phyloP scores from a whole-genome alignment of 1,140 invertebrate species.

The Sminthurides bifidus region DNA sequence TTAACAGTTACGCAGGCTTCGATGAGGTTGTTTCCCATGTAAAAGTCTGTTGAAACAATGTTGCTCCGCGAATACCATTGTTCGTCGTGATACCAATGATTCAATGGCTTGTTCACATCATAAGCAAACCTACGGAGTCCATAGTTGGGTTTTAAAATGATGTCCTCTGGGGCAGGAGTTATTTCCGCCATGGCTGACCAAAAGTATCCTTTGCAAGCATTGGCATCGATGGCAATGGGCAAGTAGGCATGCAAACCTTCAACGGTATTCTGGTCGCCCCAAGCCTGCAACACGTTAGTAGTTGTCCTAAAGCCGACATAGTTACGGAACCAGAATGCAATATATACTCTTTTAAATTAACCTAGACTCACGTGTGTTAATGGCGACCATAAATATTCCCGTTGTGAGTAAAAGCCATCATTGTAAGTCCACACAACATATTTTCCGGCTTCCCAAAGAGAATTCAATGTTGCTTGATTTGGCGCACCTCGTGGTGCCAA shows the following conservation, averaged over 20 bases:
- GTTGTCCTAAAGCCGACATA: background rate
- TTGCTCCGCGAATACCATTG: slow-evolving; percentile 43
- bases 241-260: slow-evolving; percentile 19
- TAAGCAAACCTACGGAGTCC: slow-evolving; percentile 57
- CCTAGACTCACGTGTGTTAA: slow-evolving; percentile 15
- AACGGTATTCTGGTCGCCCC: slow-evolving; percentile 22
- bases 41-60: slow-evolving; percentile 63
- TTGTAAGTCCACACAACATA: slow-evolving; percentile 32
- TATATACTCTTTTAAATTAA: background rate
- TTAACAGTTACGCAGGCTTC: slow-evolving; percentile 22
- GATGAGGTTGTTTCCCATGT: slow-evolving; percentile 60
- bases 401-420: slow-evolving; percentile 2
- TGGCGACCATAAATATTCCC: slow-evolving; percentile 22
- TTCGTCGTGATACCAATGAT: slow-evolving; percentile 53
- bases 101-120: slow-evolving; percentile 50
- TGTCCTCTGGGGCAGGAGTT: slow-evolving; percentile 44
- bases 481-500: slow-evolving; percentile 14
- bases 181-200: slow-evolving; percentile 53
- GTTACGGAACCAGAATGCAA: too few relatives aligned
- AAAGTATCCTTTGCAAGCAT: slow-evolving; percentile 17
- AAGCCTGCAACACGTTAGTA: slow-evolving; percentile 12
- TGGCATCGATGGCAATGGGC: background rate
- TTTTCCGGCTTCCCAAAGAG: slow-evolving; percentile 23
- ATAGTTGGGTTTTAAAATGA: slow-evolving; percentile 44
- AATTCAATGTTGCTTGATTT: slow-evolving; percentile 15